Evolutionary conservation across 2,113 vertebrate genomes (phyloP).

Genomic region (Pyrgilauda ruficollis): DNA sequence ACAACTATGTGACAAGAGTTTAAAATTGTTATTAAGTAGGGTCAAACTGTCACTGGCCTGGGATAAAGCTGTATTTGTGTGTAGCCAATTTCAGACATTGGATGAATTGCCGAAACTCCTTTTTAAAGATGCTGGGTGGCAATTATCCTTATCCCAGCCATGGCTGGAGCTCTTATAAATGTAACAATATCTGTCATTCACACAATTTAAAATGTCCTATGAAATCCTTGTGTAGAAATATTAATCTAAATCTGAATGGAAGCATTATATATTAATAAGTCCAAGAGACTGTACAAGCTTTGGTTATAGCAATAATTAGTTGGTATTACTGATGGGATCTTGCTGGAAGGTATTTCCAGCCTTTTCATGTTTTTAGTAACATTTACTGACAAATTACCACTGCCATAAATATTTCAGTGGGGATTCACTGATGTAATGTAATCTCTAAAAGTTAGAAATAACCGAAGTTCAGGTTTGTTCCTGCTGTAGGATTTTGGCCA

Average conservation of each 20-base stretch:
- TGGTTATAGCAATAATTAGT: background rate
- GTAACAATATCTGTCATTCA: background rate
- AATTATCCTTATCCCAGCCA: background rate
- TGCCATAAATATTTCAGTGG: background rate
- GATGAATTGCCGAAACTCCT: background rate
- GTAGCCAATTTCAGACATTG: background rate
- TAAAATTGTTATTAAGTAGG: background rate
- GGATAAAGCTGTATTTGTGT: background rate
- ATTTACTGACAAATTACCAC: background rate
- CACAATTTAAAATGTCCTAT: background rate
- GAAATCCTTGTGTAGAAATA: background rate
- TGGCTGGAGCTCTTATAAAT: background rate
- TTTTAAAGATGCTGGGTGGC: background rate
- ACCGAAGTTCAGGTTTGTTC: background rate
- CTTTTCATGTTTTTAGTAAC: background rate
- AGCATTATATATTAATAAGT: background rate
- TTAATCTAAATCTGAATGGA: background rate
- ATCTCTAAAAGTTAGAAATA: background rate
- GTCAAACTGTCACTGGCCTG: background rate
- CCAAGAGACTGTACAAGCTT: background rate
- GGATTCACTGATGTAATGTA: background rate
- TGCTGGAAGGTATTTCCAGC: background rate
- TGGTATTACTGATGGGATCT: background rate
- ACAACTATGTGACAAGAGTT: background rate
- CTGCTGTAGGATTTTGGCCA: background rate